Base-by-base conservation (phyloP, 2,888 invertebrate genomes). In the Trichogramma evanescens region DNA sequence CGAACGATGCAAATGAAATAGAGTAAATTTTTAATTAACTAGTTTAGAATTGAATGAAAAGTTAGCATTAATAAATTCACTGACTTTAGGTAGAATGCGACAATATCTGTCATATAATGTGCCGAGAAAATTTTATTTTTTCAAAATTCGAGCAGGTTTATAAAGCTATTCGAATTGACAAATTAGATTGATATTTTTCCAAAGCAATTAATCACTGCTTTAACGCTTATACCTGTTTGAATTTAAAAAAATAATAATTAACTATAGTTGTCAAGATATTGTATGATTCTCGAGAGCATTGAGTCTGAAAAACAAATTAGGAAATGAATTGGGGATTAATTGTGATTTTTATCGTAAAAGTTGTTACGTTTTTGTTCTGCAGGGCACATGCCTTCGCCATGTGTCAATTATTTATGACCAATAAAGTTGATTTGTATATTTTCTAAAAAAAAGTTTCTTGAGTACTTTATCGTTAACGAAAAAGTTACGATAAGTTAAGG, bases 231-330 rank as follows among this genome's bases (percentile, higher is more conserved):
- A 50, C 26, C 26, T 39, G 13, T 10, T 50, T 45, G 6, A 50
- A 8, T 39, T n/a, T 46, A 42, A 48, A 6, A 10, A 9, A 40
- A 13, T 26, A 45, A 48, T 48, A 40, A 8, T 51, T 55, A 58
- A 45, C 60, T 62, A 60, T 62, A 59, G 60, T 55, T 64, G 62
- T 56, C 64, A 64, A 62, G 64, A 64, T 64, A 64, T 59, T 64
- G 64, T 64, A 64, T 64, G 59, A 64, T 64, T 62, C 62, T 60
- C 62, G 64, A 64, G 64, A 64, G 64, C 62, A 62, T 64, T 64
- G 64, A 64, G 64, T 64, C 64, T 64, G 64, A 64, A 62, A 64
- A 59, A 63, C 58, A 62, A 60, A 59, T 59, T 56, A 61, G 40
- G 9, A 50, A 50, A 39, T 7, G 13, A 50, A 50, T 50, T 50